Percentiles rank a stretch among this genome's conserved stretches.
phyloP scores from a whole-genome alignment of 1,140 invertebrate species.

The Apis cerana region DNA sequence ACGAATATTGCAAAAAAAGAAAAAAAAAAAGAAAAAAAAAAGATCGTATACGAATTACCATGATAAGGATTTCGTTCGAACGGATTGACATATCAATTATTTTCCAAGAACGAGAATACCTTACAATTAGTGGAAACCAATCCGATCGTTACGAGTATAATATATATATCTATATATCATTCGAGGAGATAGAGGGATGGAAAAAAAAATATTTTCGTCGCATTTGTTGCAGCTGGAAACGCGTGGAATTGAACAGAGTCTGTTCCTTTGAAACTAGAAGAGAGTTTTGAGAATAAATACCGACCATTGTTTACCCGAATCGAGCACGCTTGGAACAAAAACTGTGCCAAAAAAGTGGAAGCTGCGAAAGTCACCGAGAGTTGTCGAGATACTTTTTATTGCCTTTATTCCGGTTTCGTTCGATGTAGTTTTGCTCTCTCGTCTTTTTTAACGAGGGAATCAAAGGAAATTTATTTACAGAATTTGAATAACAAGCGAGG shows the following conservation, averaged over 20 bases:
- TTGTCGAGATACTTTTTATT: background rate
- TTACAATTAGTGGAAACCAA: no score
- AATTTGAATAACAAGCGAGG: no score
- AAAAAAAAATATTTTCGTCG: background rate
- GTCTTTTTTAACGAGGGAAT: background rate
- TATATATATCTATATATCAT: no score
- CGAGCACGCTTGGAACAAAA: background rate
- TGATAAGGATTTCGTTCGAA: constrained; percentile 3
- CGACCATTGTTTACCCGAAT: background rate
- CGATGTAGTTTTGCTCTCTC: no score
- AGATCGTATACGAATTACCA: background rate
- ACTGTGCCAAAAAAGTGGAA: background rate
- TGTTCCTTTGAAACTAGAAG: background rate
- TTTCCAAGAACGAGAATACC: background rate
- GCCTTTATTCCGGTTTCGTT: background rate
- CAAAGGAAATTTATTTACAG: background rate
- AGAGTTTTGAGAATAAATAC: background rate
- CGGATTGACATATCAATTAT: constrained; percentile 43
- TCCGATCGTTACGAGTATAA: background rate
- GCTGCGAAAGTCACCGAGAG: background rate
- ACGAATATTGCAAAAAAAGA: background rate
- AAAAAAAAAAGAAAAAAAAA: no score
- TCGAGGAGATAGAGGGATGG: no score
- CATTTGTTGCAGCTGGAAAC: background rate
- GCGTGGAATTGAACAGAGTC: background rate